Base-by-base conservation (phyloP, 2,797 vertebrate species). In the Bradypodion ventrale region DNA sequence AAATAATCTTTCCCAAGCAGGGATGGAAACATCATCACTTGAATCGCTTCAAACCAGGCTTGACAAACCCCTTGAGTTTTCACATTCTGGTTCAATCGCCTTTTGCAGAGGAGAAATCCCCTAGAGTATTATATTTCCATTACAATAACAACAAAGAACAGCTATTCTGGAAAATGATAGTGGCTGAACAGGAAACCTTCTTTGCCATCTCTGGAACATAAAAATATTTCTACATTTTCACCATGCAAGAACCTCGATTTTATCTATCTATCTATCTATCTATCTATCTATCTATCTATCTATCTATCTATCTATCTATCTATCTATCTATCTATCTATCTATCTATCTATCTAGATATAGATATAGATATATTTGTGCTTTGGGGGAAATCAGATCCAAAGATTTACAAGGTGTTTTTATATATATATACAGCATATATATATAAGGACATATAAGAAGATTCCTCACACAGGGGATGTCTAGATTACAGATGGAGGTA, bases 51-150 rank as follows among this genome's bases (percentile, higher is more conserved):
- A 46, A 21, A 63, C 10, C n/a, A 35, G 19, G 29, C 74, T 56
- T 74, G 59, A 44, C 68, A 83, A 82, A 74, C 23, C 37, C 62
- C 35, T 65, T 59, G 60, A 44, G 68, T 35, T 73, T 78, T 82
- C 49, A 35, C 32, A 40, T 16, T 29, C 56, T 27, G 40, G 21
- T 10, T 63, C 44, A 84, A 66, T 74, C 40, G 74, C 44, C 76
- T 65, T 81, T 44, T n/a, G 44, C 42, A 46, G 10, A 69, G 7
- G 8, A 3, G 3, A 86, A 15, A 78, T 27, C 25, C 19, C 7
- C 7, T 83, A 46, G 66, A n/a, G 44, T 49, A 21, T 66, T 56
- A 62, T 6, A 78, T 60, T 84, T 86, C 29, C 70, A 23, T 56
- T 63, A 21, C 12, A 86, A 42, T 32, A 73, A 52, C 60, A 63